These are phyloP conservation scores for Stegastes partitus DNA, from an alignment of 2,113 vertebrate species.

Conservation along the genomic window DNA sequence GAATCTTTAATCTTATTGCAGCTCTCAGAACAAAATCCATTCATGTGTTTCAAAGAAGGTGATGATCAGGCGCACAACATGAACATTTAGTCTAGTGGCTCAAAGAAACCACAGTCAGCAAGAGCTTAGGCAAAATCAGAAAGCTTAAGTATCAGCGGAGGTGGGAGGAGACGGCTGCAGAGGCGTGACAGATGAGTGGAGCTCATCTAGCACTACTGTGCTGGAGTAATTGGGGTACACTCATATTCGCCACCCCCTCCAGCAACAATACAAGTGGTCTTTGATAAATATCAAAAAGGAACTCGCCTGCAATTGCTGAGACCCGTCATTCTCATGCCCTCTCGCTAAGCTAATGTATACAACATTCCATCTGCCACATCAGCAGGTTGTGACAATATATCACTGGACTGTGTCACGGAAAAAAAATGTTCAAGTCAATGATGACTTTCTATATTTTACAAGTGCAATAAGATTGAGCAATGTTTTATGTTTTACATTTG, in stretches of 20 bases:
- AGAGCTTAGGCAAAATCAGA: conserved; percentile 33
- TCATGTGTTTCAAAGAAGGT: conserved; percentile 23
- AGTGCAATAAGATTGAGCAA: not conserved
- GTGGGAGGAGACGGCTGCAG: conserved; percentile 35
- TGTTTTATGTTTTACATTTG: not conserved
- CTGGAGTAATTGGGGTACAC: conserved; percentile 43
- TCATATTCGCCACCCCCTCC: conserved; percentile 24
- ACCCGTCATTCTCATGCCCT: conserved; percentile 14
- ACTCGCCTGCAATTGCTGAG: conserved; percentile 26
- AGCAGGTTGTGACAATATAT: not conserved
- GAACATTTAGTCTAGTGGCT: conserved; percentile 27
- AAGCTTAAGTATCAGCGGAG: conserved; percentile 13
- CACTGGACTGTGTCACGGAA: not conserved
- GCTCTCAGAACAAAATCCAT: not conserved
- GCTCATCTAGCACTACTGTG: conserved; percentile 13
- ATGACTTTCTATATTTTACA: not conserved
- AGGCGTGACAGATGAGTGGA: conserved; percentile 42
- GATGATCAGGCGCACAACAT: conserved; percentile 26
- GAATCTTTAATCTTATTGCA: conserved; percentile 31
- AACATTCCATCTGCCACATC: not conserved
- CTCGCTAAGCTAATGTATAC: conserved; percentile 14
- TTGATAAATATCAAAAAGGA: conserved; percentile 41
- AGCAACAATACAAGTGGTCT: conserved; percentile 33
- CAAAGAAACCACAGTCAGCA: conserved; percentile 14
- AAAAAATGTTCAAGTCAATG: not conserved